Evolutionary conservation across 2,797 vertebrate species (phyloP).

Genomic region (Dendrocincla fuliginosa): DNA sequence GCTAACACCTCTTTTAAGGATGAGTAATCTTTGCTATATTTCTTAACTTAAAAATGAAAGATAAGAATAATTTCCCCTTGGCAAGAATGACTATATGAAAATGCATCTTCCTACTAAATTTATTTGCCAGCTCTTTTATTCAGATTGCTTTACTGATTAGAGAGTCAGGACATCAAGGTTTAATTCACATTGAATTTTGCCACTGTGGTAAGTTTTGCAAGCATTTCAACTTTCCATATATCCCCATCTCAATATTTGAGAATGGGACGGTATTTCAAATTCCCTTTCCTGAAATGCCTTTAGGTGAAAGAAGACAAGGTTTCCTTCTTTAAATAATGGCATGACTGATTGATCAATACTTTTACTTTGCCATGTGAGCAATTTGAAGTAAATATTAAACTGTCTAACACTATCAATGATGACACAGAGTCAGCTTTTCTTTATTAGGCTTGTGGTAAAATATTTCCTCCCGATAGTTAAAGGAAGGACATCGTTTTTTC

Average conservation of each 20-base stretch:
- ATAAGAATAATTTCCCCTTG: not conserved
- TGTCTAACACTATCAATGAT: not conserved
- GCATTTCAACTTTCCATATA: not conserved
- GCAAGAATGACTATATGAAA: constrained; percentile 18
- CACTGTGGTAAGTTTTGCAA: not conserved
- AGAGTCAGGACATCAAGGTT: not conserved
- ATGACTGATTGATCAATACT: not conserved
- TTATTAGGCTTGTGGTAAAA: not conserved
- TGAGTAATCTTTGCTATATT: constrained; percentile 18
- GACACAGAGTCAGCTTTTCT: not conserved
- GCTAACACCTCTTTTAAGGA: constrained; percentile 14
- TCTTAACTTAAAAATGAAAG: constrained; percentile 31
- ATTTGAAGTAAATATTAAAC: not conserved
- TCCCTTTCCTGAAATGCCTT: not conserved
- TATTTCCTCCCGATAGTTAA: not conserved
- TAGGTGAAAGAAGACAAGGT: not conserved
- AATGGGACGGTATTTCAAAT: not conserved
- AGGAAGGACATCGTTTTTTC: not conserved
- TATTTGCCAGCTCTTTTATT: not conserved
- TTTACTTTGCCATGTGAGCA: not conserved
- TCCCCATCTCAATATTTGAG: not conserved
- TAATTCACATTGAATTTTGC: not conserved
- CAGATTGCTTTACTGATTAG: not conserved
- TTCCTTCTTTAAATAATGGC: not conserved
- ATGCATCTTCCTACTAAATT: not conserved